A percentile compares a stretch with the other conserved stretches of the same genome.
These are phyloP conservation scores for Halesus radiatus DNA, from an alignment of 1,140 invertebrate genomes.

Conservation along the genomic window DNA sequence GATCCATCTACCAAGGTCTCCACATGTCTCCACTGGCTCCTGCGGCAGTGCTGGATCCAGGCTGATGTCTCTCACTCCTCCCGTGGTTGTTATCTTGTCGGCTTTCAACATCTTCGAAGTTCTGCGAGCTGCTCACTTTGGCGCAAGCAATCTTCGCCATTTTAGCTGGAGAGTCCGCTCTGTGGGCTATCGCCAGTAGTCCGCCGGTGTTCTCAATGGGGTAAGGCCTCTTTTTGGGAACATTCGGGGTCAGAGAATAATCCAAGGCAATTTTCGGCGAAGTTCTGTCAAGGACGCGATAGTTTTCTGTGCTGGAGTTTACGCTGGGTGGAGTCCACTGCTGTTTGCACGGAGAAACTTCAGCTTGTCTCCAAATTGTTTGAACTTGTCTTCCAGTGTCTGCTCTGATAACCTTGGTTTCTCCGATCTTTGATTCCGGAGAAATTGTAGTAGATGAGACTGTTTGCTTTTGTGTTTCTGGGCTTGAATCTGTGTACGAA, in stretches of 20 bases:
- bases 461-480: slow-evolving; percentile 73
- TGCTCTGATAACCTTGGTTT: slow-evolving; percentile 30
- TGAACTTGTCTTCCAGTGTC: neutral
- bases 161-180: slow-evolving; percentile 48
- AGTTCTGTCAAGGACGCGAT: slow-evolving; percentile 57
- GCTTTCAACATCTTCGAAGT: slow-evolving; percentile 33
- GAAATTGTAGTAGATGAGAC: slow-evolving; percentile 75
- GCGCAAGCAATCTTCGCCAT: slow-evolving; percentile 63
- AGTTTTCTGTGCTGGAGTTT: slow-evolving; percentile 28
- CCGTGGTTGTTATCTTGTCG: slow-evolving; percentile 14
- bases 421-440: slow-evolving; percentile 61
- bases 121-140: slow-evolving; percentile 60
- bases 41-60: slow-evolving; percentile 39
- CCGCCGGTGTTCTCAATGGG: slow-evolving; percentile 2
- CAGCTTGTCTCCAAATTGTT: neutral
- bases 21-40: slow-evolving; percentile 44
- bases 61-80: slow-evolving; percentile 21
- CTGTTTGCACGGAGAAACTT: slow-evolving; percentile 13
- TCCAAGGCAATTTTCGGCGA: slow-evolving; percentile 59
- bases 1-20: slow-evolving; percentile 49
- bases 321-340: slow-evolving; percentile 22
- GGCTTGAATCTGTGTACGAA: slow-evolving; percentile 70
- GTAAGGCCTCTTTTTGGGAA: slow-evolving; percentile 52
- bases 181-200: slow-evolving; percentile 7
- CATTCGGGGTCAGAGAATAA: slow-evolving; percentile 44